Base-by-base conservation (phyloP, 2,797 vertebrate species). In the Gambusia yucatana region DNA sequence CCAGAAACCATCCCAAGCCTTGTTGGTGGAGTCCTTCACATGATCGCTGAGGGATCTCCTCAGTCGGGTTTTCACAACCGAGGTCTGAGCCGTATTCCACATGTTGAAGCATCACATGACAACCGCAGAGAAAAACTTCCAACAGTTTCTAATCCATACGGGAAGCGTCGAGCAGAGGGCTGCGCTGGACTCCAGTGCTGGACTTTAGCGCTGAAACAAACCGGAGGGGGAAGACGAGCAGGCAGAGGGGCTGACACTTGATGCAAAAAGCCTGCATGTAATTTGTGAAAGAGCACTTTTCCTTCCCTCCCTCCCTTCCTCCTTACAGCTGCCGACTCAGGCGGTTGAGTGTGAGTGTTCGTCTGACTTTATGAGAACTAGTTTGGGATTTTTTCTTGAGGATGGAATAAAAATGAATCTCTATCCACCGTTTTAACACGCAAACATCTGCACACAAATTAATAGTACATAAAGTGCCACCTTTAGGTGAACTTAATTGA, bases 1-100 rank as follows among this genome's bases (percentile, higher is more conserved):
- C 97, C 97, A 97, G 94, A 97, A 95, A 75, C 91, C 88, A 0
- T 97, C 96, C 97, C 96, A 95, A 10, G 94, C 95, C 88, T 91
- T 96, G 94, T 95, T 93, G 87, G 93, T 89, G 67, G 96, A 96
- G 91, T 93, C 94, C 69, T 95, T 90, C 50, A 96, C 90, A 6
- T 96, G 96, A 77, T 97, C 95, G 7, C 97, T 97, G 89, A 97
- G 96, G 79, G 96, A 96, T 69, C 96, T 90, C 84, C 95, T 91
- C 83, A 97, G 93, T 0, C 65, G 86, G 47, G 88, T 77, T 76
- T 95, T 96, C 1, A 78, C 77, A 0, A 36, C 6, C 0, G 7
- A 2, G 6, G 1, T 80, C 6, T 79, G 89, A 22, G 92, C 95
- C 96, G 96, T 95, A 75, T 85, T 91, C 91, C 90, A 85, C 11